Conservation (phyloP, 2,888 invertebrate species). For the Theodoxus fluviatilis region DNA sequence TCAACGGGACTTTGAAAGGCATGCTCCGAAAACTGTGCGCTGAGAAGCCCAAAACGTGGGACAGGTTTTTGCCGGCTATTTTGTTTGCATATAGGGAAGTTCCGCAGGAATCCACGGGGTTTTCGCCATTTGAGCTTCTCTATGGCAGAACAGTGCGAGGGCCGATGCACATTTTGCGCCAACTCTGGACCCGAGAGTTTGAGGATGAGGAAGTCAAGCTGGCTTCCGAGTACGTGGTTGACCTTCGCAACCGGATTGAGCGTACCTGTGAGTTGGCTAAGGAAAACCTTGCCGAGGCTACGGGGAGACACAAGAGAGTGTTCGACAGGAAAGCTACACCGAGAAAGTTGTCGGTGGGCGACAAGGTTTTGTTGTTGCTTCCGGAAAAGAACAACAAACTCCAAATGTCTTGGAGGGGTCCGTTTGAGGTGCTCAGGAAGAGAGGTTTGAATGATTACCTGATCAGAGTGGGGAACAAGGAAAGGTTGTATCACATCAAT, state of each 20-base stretch:
- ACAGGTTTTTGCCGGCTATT: no score
- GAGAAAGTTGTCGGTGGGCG: constrained; percentile 27
- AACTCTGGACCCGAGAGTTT: constrained; percentile 26
- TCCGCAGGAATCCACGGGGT: constrained; percentile 27
- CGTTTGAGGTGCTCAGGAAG: constrained; percentile 18
- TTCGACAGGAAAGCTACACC: constrained; percentile 30
- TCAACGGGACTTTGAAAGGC: no score
- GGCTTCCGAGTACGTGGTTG: constrained; percentile 7
- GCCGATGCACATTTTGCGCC: constrained; percentile 23
- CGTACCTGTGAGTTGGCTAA: constrained; percentile 26
- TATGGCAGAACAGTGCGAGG: constrained; percentile 30
- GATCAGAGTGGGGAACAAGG: not conserved
- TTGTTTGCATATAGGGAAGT: constrained; percentile 28
- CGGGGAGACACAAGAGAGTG: constrained; percentile 17
- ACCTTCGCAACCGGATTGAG: constrained; percentile 9
- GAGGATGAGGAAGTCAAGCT: constrained; percentile 15
- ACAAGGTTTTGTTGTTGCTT: constrained; percentile 33
- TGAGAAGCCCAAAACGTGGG: no score
- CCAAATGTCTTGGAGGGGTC: constrained; percentile 33
- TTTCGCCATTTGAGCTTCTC: constrained; percentile 31
- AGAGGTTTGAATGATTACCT: not conserved
- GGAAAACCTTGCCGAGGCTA: constrained; percentile 23
- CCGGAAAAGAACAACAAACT: constrained; percentile 34
- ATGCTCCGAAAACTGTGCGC: no score
- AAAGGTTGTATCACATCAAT: constrained; percentile 19